Evolutionary conservation across 2,797 vertebrate genomes (phyloP).

Genomic region (Tolypeutes matacus): DNA sequence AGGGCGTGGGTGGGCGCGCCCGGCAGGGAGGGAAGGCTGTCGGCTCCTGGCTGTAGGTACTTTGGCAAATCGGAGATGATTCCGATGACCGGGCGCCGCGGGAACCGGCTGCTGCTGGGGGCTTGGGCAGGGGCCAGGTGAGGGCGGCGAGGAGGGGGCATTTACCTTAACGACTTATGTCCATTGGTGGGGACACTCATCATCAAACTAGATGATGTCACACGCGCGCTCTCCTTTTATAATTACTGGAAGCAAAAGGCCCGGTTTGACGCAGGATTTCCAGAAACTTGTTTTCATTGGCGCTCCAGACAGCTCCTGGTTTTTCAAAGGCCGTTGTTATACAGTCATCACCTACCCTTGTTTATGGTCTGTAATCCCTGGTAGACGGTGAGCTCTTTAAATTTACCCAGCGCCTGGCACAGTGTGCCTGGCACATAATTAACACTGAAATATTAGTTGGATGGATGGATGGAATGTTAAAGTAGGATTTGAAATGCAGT

Average conservation of each 20-base stretch:
- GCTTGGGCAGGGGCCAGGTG: not conserved
- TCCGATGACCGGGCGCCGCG: not conserved
- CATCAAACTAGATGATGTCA: not conserved
- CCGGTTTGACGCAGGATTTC: slow-evolving; percentile 26
- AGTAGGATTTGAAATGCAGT: not conserved
- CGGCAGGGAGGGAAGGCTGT: not conserved
- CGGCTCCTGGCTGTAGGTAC: not conserved
- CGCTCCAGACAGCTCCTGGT: not conserved
- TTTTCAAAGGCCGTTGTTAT: not conserved
- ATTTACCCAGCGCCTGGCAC: not conserved
- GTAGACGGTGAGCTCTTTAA: not conserved
- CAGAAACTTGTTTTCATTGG: slow-evolving; percentile 71
- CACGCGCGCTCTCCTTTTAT: not conserved
- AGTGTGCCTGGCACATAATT: not conserved
- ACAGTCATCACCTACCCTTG: not conserved
- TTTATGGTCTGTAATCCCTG: not conserved
- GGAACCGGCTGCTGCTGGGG: not conserved
- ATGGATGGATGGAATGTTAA: not conserved
- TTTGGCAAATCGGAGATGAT: not conserved
- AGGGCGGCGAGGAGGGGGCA: not conserved
- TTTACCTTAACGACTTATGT: too few relatives aligned
- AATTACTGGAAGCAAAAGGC: not conserved
- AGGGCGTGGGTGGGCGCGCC: not conserved
- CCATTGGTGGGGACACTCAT: not conserved
- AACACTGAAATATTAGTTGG: not conserved